These are phyloP conservation scores for Glandiceps talaboti DNA, from an alignment of 53 echinoderm and acorn worm species.

Conservation along the genomic window DNA sequence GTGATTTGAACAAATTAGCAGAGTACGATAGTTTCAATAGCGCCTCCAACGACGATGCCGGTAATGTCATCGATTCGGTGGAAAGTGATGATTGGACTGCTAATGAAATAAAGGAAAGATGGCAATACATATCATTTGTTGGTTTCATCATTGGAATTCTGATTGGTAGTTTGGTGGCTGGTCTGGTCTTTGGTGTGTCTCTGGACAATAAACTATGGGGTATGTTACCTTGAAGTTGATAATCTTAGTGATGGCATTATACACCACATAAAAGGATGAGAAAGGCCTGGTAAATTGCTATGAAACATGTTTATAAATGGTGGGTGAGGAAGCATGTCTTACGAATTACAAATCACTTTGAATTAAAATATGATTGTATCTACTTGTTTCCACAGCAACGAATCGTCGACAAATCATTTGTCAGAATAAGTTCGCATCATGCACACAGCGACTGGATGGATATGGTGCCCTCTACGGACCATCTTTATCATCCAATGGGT, in stretches of 20 bases:
- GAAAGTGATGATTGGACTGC: not conserved
- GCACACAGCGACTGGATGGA: not conserved
- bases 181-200: not conserved
- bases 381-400: not conserved
- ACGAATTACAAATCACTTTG: too few species aligned
- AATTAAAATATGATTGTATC: too few species aligned
- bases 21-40: too few species aligned
- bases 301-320: too few species aligned
- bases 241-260: too few species aligned
- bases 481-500: too few species aligned
- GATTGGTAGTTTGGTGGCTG: not conserved
- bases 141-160: not conserved
- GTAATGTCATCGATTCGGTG: not conserved
- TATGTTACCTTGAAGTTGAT: too few species aligned
- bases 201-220: not conserved
- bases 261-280: not conserved
- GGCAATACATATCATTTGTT: not conserved
- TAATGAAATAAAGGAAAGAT: not conserved
- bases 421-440: not conserved
- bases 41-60: too few species aligned
- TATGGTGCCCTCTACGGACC: not conserved
- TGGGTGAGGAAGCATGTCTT: too few species aligned
- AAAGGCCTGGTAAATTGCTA: too few species aligned
- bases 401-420: not conserved
- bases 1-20: too few species aligned